Evolutionary conservation across 2,888 invertebrate genomes (phyloP).

Genomic region (Epinotia bilunana): DNA sequence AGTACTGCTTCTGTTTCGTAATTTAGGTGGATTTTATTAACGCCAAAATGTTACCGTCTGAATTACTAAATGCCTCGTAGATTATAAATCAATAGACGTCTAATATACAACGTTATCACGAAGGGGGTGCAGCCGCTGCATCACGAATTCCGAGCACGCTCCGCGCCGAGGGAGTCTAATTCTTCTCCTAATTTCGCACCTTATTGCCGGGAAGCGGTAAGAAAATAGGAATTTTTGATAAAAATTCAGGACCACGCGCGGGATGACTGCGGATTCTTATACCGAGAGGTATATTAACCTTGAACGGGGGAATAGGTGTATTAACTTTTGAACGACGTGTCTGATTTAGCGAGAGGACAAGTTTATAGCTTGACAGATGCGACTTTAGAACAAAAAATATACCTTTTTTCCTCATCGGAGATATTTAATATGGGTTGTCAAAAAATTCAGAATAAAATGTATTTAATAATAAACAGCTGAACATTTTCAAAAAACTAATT

Average conservation of each 20-base stretch:
- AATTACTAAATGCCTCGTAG: slow-evolving; percentile 64
- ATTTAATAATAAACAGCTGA: no score
- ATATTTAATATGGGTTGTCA: not conserved
- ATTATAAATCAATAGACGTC: slow-evolving; percentile 65
- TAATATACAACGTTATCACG: slow-evolving; percentile 54
- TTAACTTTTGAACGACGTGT: slow-evolving; percentile 41
- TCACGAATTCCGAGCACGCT: slow-evolving; percentile 73
- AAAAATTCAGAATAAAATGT: not conserved
- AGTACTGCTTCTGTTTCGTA: not conserved
- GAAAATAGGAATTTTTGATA: slow-evolving; percentile 76
- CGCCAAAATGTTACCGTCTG: slow-evolving; percentile 49
- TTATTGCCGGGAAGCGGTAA: slow-evolving; percentile 75
- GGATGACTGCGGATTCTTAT: slow-evolving; percentile 40
- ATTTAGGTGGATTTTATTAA: slow-evolving; percentile 11
- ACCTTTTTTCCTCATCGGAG: not conserved
- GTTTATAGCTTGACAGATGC: not conserved
- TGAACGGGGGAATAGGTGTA: slow-evolving; percentile 44
- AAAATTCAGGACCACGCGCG: slow-evolving; percentile 58
- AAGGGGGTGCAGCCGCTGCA: slow-evolving; percentile 59
- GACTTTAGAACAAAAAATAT: not conserved
- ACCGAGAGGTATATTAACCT: slow-evolving; percentile 34
- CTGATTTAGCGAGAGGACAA: slow-evolving; percentile 40
- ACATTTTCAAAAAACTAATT: no score
- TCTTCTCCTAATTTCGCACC: slow-evolving; percentile 83
- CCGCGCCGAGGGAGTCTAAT: slow-evolving; percentile 75